Conservation (phyloP, 2,797 vertebrate species). For the Characodon lateralis region DNA sequence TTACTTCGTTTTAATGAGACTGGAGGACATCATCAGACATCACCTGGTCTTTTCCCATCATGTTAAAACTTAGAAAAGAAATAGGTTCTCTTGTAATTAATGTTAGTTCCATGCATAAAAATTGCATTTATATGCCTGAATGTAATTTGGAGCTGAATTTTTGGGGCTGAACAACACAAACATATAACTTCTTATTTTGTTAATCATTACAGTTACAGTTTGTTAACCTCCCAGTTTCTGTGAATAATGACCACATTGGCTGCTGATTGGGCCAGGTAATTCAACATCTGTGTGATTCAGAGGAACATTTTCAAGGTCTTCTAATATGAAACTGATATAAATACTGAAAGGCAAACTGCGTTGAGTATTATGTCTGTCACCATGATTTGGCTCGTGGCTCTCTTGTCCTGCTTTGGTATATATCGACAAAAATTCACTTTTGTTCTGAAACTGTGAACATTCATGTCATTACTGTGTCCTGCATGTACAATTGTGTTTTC, state of each 20-base stretch:
- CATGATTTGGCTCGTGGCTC: slow-evolving; percentile 63
- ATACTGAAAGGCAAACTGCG: slow-evolving; percentile 23
- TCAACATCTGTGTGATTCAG: slow-evolving; percentile 21
- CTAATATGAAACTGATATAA: slow-evolving; percentile 56
- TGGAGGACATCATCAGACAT: neutral
- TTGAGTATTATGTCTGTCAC: slow-evolving; percentile 29
- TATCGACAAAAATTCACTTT: neutral
- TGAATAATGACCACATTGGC: neutral
- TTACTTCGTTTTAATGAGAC: slow-evolving; percentile 12
- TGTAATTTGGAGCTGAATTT: neutral
- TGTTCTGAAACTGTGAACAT: neutral
- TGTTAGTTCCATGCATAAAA: neutral
- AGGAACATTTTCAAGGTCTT: slow-evolving; percentile 35
- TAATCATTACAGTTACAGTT: neutral
- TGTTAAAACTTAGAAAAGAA: slow-evolving; percentile 31
- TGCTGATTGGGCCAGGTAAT: slow-evolving; percentile 32
- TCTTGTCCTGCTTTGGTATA: slow-evolving; percentile 71
- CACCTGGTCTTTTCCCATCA: slow-evolving; percentile 59
- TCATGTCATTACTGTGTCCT: neutral
- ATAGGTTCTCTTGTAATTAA: neutral
- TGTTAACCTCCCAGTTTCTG: neutral
- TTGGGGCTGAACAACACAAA: neutral
- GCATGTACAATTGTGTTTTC: neutral
- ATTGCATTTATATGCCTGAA: neutral
- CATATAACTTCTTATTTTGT: neutral